These are phyloP conservation scores for Lacanobia wlatinum DNA, from an alignment of 2,888 invertebrate genomes.

Conservation along the genomic window DNA sequence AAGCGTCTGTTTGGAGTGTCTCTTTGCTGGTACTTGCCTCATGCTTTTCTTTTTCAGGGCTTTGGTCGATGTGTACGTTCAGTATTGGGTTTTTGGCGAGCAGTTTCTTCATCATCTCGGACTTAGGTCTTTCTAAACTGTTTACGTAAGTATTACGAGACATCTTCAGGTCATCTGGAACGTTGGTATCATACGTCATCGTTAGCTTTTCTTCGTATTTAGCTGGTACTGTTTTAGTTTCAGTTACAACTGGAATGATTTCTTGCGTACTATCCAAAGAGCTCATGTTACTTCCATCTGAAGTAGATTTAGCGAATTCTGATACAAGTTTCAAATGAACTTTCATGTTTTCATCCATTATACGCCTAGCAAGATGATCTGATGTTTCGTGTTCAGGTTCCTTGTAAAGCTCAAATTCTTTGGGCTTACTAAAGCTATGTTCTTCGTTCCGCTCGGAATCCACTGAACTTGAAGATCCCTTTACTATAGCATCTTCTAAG, in stretches of 20 bases:
- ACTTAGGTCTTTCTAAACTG: slow-evolving; percentile 92
- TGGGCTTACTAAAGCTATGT: slow-evolving; percentile 74
- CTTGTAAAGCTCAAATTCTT: slow-evolving; percentile 76
- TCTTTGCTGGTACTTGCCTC: slow-evolving; percentile 82
- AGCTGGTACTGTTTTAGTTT: slow-evolving; percentile 73
- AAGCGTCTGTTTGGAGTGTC: slow-evolving; percentile 80
- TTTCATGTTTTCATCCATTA: slow-evolving; percentile 89
- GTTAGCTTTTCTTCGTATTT: slow-evolving; percentile 86
- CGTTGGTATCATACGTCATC: slow-evolving; percentile 90
- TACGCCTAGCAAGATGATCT: slow-evolving; percentile 85
- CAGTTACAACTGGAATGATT: slow-evolving; percentile 68
- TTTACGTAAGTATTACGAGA: slow-evolving; percentile 91
- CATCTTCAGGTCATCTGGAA: slow-evolving; percentile 92
- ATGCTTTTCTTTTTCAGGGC: slow-evolving; percentile 71
- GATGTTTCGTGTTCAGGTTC: slow-evolving; percentile 84
- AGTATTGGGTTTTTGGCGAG: slow-evolving; percentile 89
- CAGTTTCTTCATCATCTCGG: slow-evolving; percentile 91
- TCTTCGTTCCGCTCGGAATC: slow-evolving; percentile 84
- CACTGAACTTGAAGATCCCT: slow-evolving; percentile 87
- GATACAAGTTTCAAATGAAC: slow-evolving; percentile 87
- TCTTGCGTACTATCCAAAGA: slow-evolving; percentile 85
- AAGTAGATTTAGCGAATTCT: slow-evolving; percentile 88
- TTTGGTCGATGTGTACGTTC: slow-evolving; percentile 86
- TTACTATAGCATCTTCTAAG: slow-evolving; percentile 94
- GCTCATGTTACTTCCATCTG: slow-evolving; percentile 86